These are phyloP conservation scores for Mus musculus DNA, from an alignment of 2,113 vertebrate species.

Conservation along the genomic window GRCm39 chr11:18448501-18449000, in stretches of 20 bases:
- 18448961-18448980: constrained; percentile 82
- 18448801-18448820: neutral
- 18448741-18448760: constrained; percentile 14
- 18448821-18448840: neutral
- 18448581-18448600: constrained; percentile 10
- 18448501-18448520: neutral
- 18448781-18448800: constrained; percentile 5
- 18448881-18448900: constrained; percentile 32
- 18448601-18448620: neutral
- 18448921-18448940: constrained; percentile 57
- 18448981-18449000: constrained; percentile 87
- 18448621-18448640: constrained; percentile 31
- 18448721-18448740: neutral
- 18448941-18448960: constrained; percentile 84
- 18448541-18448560: constrained; percentile 7
- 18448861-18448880: neutral
- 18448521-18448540: neutral
- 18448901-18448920: constrained; percentile 40
- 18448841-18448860: constrained; percentile 36
- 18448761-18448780: constrained; percentile 27
- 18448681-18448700: constrained; percentile 10
- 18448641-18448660: neutral
- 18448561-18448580: neutral
- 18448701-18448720: neutral
- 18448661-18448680: neutral